Conservation (phyloP, 1,140 invertebrate species). For the Drosophila watanabei region DNA sequence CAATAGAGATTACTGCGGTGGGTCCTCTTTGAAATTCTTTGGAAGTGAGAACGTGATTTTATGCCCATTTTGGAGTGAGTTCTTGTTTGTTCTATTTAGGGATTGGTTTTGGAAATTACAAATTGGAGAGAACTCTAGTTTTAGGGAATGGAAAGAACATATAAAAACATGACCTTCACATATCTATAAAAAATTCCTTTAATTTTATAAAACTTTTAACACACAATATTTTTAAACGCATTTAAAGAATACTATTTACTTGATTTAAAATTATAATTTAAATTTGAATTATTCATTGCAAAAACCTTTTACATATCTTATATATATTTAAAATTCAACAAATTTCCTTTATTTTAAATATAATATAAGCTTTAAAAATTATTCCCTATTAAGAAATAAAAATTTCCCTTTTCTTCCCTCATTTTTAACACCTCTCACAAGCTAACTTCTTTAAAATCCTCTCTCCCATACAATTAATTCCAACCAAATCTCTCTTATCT, state of each 20-base stretch:
- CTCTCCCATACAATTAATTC: not conserved
- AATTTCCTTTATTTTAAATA: not conserved
- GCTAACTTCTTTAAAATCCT: slow-evolving; percentile 31
- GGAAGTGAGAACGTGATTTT: slow-evolving; percentile 53
- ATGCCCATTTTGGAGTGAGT: not conserved
- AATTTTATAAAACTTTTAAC: too few relatives aligned
- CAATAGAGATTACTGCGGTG: slow-evolving; percentile 74
- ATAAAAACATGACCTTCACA: not conserved
- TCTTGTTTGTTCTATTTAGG: slow-evolving; percentile 16
- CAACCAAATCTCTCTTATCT: slow-evolving; percentile 31
- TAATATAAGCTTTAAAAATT: too few relatives aligned
- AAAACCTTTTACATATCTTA: not conserved
- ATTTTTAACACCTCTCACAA: slow-evolving; percentile 20
- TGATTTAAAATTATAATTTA: not conserved
- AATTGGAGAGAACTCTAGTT: not conserved
- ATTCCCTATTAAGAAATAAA: not conserved
- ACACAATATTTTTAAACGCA: too few relatives aligned
- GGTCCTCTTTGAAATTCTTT: slow-evolving; percentile 48
- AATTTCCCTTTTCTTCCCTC: not conserved
- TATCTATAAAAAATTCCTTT: too few relatives aligned
- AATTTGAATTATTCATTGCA: not conserved
- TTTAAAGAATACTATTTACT: not conserved
- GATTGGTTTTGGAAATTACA: not conserved
- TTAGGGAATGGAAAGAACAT: not conserved
- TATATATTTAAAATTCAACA: not conserved